These are phyloP conservation scores for Crotalus tigris DNA, from an alignment of 2,113 vertebrate genomes.

Conservation along the genomic window DNA sequence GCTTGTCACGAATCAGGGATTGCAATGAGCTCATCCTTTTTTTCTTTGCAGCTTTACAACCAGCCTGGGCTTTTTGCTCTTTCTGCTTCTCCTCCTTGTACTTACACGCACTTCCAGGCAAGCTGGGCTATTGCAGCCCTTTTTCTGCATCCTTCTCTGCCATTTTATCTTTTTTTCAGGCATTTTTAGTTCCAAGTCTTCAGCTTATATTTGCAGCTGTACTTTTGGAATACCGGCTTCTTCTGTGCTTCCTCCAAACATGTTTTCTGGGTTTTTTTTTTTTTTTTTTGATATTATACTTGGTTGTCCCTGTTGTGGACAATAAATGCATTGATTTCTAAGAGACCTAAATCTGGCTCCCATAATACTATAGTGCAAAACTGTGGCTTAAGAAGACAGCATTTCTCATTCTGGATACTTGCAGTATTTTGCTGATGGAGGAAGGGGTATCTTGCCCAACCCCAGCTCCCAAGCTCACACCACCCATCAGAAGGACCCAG, in stretches of 20 bases:
- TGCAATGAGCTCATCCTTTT: conserved; percentile 83
- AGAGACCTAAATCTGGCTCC: conserved; percentile 56
- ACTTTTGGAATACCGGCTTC: conserved; percentile 52
- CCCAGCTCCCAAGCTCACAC: conserved; percentile 79
- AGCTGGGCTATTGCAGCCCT: conserved; percentile 48
- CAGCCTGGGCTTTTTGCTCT: conserved; percentile 65
- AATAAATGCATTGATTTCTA: conserved; percentile 35
- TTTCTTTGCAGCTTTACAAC: conserved; percentile 65
- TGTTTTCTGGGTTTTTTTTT: conserved; percentile 54
- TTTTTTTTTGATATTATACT: conserved; percentile 55
- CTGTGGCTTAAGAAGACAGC: conserved; percentile 48
- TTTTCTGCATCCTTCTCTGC: conserved; percentile 43
- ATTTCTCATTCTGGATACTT: conserved; percentile 74
- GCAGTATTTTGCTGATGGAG: conserved; percentile 79
- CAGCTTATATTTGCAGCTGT: conserved; percentile 43
- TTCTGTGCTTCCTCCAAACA: conserved; percentile 53
- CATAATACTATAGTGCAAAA: conserved; percentile 48
- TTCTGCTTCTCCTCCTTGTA: conserved; percentile 48
- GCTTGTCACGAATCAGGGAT: conserved; percentile 64
- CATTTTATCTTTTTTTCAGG: conserved; percentile 55
- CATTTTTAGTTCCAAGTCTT: conserved; percentile 64
- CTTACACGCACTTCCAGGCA: conserved; percentile 13
- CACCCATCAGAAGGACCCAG: conserved; percentile 81
- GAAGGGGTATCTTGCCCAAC: conserved; percentile 80
- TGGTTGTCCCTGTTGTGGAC: conserved; percentile 49